Conservation (phyloP, 2,888 invertebrate genomes). For the Pasiphila rectangulata region DNA sequence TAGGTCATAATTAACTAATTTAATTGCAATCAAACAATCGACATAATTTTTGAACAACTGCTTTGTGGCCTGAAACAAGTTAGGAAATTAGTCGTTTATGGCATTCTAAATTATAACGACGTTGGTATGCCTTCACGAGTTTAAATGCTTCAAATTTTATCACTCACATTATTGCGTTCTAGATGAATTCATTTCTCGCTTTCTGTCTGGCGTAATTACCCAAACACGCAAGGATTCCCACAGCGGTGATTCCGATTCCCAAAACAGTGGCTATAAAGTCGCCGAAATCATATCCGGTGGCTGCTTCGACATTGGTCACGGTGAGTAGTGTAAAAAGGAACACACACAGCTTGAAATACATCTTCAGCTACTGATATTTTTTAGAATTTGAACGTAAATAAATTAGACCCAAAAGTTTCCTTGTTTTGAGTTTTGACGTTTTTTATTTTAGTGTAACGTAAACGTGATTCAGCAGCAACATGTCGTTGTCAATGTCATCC, state of each 20-base stretch:
- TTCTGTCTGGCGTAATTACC: slow-evolving; percentile 85
- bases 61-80: slow-evolving; percentile 4
- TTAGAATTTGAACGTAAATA: slow-evolving; percentile 20
- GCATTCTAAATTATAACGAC: not conserved
- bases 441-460: not conserved
- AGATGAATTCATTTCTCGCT: slow-evolving; percentile 76
- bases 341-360: slow-evolving; percentile 63
- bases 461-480: too few species aligned
- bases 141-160: not conserved
- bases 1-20: too few species aligned
- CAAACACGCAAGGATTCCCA: slow-evolving; percentile 84
- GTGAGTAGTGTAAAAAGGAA: slow-evolving; percentile 59
- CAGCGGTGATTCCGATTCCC: slow-evolving; percentile 80
- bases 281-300: slow-evolving; percentile 83
- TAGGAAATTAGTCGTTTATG: slow-evolving; percentile 1
- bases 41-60: too few species aligned
- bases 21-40: too few species aligned
- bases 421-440: slow-evolving; percentile 1
- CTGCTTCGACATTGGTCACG: slow-evolving; percentile 72
- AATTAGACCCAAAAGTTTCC: not conserved
- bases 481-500: too few species aligned
- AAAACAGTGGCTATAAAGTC: slow-evolving; percentile 84
- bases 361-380: slow-evolving; percentile 35
- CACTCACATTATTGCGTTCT: slow-evolving; percentile 47
- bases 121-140: not conserved